A percentile compares a stretch with the other conserved stretches of the same genome.
phyloP scores from a whole-genome alignment of 2,797 vertebrate species.

The Yasuhikotakia modesta region DNA sequence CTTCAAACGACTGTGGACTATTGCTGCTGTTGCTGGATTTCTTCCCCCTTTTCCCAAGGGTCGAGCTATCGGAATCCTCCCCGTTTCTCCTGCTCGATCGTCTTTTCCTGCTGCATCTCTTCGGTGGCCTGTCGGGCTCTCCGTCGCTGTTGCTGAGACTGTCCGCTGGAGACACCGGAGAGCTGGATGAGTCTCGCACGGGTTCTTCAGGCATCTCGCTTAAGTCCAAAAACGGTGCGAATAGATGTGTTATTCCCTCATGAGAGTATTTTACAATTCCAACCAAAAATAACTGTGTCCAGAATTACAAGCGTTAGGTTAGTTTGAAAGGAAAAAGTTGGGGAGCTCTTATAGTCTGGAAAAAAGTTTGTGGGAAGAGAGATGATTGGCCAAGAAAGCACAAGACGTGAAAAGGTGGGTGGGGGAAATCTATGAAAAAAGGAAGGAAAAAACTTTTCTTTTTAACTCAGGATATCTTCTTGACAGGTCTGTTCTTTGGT shows the following conservation, averaged over 20 bases:
- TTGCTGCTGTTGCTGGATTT: constrained; percentile 86
- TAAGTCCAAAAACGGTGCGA: constrained; percentile 59
- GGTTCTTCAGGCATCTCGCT: constrained; percentile 84
- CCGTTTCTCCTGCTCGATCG: constrained; percentile 88
- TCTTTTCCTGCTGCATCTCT: constrained; percentile 83
- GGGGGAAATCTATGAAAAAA: constrained; percentile 56
- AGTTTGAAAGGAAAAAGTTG: constrained; percentile 82
- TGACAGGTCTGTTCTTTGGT: constrained; percentile 22
- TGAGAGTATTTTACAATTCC: constrained; percentile 70
- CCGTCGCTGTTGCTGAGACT: constrained; percentile 95
- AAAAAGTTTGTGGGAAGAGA: constrained; percentile 83
- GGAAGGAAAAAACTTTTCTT: constrained; percentile 48
- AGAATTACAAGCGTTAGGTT: constrained; percentile 74
- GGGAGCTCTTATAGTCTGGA: constrained; percentile 92
- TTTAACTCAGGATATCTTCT: constrained; percentile 38
- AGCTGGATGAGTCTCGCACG: constrained; percentile 91
- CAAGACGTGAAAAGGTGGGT: constrained; percentile 70
- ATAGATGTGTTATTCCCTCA: constrained; percentile 66
- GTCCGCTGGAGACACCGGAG: constrained; percentile 91
- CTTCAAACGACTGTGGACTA: constrained; percentile 95
- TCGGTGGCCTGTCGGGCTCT: constrained; percentile 85
- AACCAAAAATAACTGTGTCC: constrained; percentile 66
- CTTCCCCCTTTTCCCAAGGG: constrained; percentile 88
- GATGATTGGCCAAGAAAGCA: constrained; percentile 81
- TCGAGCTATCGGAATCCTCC: constrained; percentile 91